These are phyloP conservation scores for Odocoileus virginianus DNA, from an alignment of 2,113 vertebrate genomes.

Conservation along the genomic window DNA sequence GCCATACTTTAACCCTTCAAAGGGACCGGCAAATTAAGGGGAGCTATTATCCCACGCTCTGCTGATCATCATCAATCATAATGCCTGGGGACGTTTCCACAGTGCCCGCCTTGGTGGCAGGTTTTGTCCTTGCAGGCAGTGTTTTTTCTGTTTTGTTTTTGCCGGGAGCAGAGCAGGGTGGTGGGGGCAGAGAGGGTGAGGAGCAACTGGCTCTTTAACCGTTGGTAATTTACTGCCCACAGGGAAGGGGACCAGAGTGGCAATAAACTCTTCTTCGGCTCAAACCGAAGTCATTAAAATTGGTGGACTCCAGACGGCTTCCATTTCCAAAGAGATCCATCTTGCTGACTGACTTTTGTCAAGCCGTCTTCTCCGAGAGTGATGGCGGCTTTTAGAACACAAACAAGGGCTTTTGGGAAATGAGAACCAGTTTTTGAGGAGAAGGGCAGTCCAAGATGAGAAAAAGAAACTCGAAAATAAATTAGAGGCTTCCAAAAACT, in stretches of 20 bases:
- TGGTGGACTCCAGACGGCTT: constrained; percentile 10
- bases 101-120: constrained; percentile 2
- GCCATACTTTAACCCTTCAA: constrained; percentile 82
- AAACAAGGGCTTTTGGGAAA: background rate
- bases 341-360: constrained; percentile 38
- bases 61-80: constrained; percentile 62
- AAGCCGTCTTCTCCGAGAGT: constrained; percentile 9
- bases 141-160: background rate
- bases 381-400: background rate
- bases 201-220: background rate
- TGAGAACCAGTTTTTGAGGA: constrained; percentile 34
- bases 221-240: constrained; percentile 50
- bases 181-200: background rate
- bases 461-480: constrained; percentile 38
- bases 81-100: constrained; percentile 56
- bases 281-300: constrained; percentile 40
- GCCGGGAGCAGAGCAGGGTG: constrained; percentile 15
- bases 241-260: constrained; percentile 3
- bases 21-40: constrained; percentile 53
- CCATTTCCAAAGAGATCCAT: background rate
- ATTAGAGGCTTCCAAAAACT: constrained; percentile 35
- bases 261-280: constrained; percentile 47
- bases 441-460: background rate
- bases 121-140: constrained; percentile 44
- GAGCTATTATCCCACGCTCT: constrained; percentile 49